A percentile compares a stretch with the other conserved stretches of the same genome.
These are phyloP conservation scores for Lepidotrigona ventralis DNA, from an alignment of 1,140 invertebrate species.

Conservation along the genomic window DNA sequence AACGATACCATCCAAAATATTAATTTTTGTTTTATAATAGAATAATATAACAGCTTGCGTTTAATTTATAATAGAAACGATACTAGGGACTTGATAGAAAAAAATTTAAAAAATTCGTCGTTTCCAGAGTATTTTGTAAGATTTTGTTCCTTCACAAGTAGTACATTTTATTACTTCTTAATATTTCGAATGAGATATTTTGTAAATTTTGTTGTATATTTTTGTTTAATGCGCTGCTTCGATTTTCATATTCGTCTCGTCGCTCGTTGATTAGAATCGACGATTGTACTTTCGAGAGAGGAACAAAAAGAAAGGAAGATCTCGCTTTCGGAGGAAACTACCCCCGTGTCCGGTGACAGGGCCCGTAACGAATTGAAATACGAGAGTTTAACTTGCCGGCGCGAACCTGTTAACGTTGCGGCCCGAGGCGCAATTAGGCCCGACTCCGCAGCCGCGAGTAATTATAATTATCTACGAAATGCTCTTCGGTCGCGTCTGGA, in stretches of 20 bases:
- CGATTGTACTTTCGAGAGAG: not conserved
- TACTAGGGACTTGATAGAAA: not conserved
- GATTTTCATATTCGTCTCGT: not conserved
- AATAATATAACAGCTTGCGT: too few species aligned
- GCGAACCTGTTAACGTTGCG: not conserved
- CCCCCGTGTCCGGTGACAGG: not conserved
- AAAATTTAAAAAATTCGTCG: not conserved
- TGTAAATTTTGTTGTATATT: too few species aligned
- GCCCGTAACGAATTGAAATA: conserved; percentile 11
- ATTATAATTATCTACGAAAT: conserved; percentile 32
- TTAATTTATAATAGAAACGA: not conserved
- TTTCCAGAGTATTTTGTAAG: not conserved
- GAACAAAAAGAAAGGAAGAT: too few species aligned
- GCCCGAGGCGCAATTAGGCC: conserved; percentile 22
- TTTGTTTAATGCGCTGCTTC: not conserved
- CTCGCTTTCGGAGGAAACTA: not conserved
- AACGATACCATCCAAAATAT: too few species aligned
- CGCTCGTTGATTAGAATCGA: not conserved
- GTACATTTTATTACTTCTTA: not conserved
- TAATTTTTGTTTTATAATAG: too few species aligned
- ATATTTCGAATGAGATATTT: not conserved
- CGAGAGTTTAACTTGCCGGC: conserved; percentile 7
- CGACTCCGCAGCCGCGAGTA: conserved; percentile 4
- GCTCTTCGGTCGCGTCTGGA: conserved; percentile 7
- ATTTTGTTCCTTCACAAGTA: too few species aligned